Percentiles rank a stretch among this genome's conserved stretches.
These are phyloP conservation scores for Oncorhynchus kisutch DNA, from an alignment of 2,113 vertebrate genomes.

Conservation along the genomic window DNA sequence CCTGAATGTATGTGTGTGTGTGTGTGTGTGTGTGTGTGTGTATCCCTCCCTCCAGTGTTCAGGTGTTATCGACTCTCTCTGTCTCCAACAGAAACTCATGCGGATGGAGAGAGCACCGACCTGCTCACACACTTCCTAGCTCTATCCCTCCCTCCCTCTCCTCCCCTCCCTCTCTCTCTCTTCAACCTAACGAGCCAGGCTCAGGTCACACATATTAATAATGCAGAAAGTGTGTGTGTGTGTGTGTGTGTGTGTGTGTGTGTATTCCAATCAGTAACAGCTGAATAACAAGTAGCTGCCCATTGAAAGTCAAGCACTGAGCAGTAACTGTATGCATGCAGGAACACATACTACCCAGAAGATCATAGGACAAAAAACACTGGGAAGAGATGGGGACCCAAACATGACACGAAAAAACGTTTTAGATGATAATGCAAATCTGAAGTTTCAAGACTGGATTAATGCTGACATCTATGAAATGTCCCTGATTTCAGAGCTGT, in stretches of 20 bases:
- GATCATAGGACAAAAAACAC: not conserved
- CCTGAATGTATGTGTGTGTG: too few relatives aligned
- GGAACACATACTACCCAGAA: not conserved
- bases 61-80: slow-evolving; percentile 18
- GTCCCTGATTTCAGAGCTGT: too few relatives aligned
- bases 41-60: not conserved
- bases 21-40: too few relatives aligned
- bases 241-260: not conserved
- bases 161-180: slow-evolving; percentile 8
- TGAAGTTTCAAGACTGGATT: not conserved
- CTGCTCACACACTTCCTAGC: not conserved
- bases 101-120: slow-evolving; percentile 14
- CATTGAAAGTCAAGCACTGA: too few relatives aligned
- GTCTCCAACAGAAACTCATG: slow-evolving; percentile 14
- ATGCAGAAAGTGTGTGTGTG: too few relatives aligned
- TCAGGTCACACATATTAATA: too few relatives aligned
- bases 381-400: not conserved
- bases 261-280: not conserved
- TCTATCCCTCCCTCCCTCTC: not conserved
- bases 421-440: not conserved
- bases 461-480: too few relatives aligned
- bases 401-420: not conserved
- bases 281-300: too few relatives aligned
- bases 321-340: not conserved
- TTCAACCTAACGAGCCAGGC: slow-evolving; percentile 5